phyloP scores from a whole-genome alignment of 1,140 invertebrate genomes.

The Macrobrachium nipponense region DNA sequence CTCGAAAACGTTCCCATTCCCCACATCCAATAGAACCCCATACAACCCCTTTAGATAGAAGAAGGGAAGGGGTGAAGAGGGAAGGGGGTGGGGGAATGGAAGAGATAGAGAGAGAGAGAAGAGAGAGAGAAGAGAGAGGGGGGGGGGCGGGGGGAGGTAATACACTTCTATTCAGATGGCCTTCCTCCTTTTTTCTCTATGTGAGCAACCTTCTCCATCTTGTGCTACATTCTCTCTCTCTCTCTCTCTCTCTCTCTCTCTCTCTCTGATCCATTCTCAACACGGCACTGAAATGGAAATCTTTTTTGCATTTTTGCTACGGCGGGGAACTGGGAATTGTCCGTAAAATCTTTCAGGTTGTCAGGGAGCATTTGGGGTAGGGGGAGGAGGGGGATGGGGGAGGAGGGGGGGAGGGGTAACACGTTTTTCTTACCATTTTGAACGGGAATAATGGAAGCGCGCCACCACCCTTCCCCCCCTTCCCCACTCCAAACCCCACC shows the following conservation, averaged over 20 bases:
- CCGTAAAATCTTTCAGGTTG: slow-evolving; percentile 21
- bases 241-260: background rate
- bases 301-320: background rate
- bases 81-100: too few species aligned
- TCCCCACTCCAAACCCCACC: background rate
- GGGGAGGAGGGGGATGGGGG: too few species aligned
- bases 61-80: background rate
- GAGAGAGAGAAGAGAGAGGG: background rate
- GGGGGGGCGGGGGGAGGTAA: background rate
- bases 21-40: too few species aligned
- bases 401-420: too few species aligned
- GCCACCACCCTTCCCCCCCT: too few species aligned
- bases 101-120: background rate
- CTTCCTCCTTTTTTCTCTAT: background rate
- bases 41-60: background rate
- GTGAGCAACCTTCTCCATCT: background rate
- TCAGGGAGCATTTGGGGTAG: slow-evolving; percentile 10
- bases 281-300: background rate
- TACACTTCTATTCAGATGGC: too few species aligned
- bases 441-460: too few species aligned
- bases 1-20: too few species aligned
- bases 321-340: background rate
- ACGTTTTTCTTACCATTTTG: background rate
- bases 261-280: background rate
- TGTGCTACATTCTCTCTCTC: too few species aligned